Evolutionary conservation across 2,113 vertebrate species (phyloP), one percentile per base, ranked within the genome.

Genomic region (Cinclus cinclus): DNA sequence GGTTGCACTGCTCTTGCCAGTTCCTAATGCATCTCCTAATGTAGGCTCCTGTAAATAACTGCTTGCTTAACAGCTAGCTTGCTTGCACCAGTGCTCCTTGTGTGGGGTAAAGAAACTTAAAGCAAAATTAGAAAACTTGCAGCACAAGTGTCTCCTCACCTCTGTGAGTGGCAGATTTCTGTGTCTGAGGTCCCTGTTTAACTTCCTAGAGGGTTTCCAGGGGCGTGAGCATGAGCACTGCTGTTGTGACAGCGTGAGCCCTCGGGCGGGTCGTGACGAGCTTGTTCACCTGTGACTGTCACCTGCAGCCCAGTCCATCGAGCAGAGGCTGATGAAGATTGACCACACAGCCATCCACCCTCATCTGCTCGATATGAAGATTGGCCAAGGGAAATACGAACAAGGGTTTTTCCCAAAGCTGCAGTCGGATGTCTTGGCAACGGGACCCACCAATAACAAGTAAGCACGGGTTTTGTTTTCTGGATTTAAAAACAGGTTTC

Each of bases 271-370:
- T 39, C 0, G 0, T 80, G 46, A 7, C 0, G 0, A 1, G 0
- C 19, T 59, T 59, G 31, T 19, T 94, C 67, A 65, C 62, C 14
- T 89, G 60, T 96, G 77, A 77, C 92, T 94, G 82, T 95, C 64
- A 55, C 94, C 96, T 96, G 37, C 98, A 99, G 99, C 98, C 83
- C 98, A 99, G 65, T 97, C 98, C 93, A 98, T 99, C 5, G 99
- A 99, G 97, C 98, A 98, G 94, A 94, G 99, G 22, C 98, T 99
- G 82, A 97, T 98, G 97, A 99, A 99, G 98, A 99, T 99, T 1
- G 99, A 99, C 94, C 99, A 99, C 97, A 99, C 99, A 0, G 99
- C 99, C 90, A 99, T 99, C 94, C 99, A 99, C 95, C 99, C 99
- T 1, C 99, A 99, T 93, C 97, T 99, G 49, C 98, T 99, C 35